A percentile compares a stretch with the other conserved stretches of the same genome.
Evolutionary conservation across 2,113 vertebrate genomes (phyloP).

Genomic region (Thymallus thymallus): DNA sequence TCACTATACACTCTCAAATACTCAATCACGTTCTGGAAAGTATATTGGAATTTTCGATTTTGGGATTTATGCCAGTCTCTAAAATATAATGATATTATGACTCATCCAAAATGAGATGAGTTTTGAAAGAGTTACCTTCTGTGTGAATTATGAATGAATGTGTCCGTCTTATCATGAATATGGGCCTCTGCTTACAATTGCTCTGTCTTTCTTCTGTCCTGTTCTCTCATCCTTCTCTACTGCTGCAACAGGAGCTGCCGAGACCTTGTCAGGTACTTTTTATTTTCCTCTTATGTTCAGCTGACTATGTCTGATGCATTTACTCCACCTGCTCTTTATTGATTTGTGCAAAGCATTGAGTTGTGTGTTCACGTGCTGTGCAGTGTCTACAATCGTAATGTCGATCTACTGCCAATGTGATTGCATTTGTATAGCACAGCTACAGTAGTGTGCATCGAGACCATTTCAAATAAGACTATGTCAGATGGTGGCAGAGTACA

Average conservation of each 20-base stretch:
- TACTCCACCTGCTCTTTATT: too few relatives aligned
- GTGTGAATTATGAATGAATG: too few relatives aligned
- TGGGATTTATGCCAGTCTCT: background rate
- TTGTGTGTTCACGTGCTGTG: background rate
- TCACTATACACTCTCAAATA: background rate
- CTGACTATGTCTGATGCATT: too few relatives aligned
- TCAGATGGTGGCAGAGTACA: background rate
- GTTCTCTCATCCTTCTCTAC: slow-evolving; percentile 37
- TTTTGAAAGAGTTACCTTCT: too few relatives aligned
- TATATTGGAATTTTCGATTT: background rate
- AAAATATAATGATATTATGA: slow-evolving; percentile 34
- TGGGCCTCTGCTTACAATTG: slow-evolving; percentile 32
- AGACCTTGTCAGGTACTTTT: slow-evolving; percentile 76
- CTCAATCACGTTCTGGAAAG: background rate
- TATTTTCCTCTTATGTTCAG: slow-evolving; percentile 28
- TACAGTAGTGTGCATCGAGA: background rate
- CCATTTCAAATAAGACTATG: background rate
- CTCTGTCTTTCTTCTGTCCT: slow-evolving; percentile 53
- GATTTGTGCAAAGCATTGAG: background rate
- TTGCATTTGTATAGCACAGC: background rate
- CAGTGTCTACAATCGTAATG: background rate
- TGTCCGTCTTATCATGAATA: background rate
- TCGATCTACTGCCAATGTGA: background rate
- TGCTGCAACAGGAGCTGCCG: slow-evolving; percentile 74
- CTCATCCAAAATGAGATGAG: too few relatives aligned